These are phyloP conservation scores for Tromatobia lineatoria DNA, from an alignment of 2,888 invertebrate genomes.

Conservation along the genomic window DNA sequence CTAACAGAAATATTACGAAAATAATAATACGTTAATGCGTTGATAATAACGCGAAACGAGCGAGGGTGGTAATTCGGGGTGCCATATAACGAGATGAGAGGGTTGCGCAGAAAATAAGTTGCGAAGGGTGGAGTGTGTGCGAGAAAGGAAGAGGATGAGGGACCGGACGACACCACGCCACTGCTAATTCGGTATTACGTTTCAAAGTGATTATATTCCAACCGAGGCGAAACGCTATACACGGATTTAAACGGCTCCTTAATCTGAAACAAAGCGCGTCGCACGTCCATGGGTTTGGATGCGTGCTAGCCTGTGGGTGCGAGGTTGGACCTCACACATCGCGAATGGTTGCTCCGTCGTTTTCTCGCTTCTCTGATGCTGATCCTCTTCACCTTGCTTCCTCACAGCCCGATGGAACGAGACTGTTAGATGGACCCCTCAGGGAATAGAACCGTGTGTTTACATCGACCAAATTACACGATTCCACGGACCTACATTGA, in stretches of 20 bases:
- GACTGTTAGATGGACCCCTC: conserved; percentile 40
- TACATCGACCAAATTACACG: conserved; percentile 67
- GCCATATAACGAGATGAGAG: conserved; percentile 46
- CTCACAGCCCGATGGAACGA: conserved; percentile 36
- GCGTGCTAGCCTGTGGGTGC: conserved; percentile 64
- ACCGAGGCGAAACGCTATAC: conserved; percentile 76
- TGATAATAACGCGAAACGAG: conserved; percentile 42
- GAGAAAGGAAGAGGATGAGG: conserved; percentile 37
- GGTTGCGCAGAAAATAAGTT: conserved; percentile 17
- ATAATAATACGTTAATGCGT: conserved; percentile 63
- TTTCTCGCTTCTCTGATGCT: conserved; percentile 57
- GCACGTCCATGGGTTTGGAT: conserved; percentile 60
- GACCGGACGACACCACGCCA: conserved; percentile 46
- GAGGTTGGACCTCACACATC: conserved; percentile 77
- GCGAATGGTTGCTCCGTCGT: conserved; percentile 69
- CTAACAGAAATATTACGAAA: conserved; percentile 62
- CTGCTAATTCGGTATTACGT: conserved; percentile 80
- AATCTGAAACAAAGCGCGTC: conserved; percentile 80
- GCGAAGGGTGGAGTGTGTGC: conserved; percentile 45
- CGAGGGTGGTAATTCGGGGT: conserved; percentile 51
- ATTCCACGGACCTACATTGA: conserved; percentile 67
- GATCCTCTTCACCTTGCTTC: conserved; percentile 43
- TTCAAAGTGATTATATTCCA: conserved; percentile 78
- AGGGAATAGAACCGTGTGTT: conserved; percentile 66
- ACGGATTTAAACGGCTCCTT: conserved; percentile 76